Conservation (phyloP, 2,888 invertebrate species). For the Netelia virgata region DNA sequence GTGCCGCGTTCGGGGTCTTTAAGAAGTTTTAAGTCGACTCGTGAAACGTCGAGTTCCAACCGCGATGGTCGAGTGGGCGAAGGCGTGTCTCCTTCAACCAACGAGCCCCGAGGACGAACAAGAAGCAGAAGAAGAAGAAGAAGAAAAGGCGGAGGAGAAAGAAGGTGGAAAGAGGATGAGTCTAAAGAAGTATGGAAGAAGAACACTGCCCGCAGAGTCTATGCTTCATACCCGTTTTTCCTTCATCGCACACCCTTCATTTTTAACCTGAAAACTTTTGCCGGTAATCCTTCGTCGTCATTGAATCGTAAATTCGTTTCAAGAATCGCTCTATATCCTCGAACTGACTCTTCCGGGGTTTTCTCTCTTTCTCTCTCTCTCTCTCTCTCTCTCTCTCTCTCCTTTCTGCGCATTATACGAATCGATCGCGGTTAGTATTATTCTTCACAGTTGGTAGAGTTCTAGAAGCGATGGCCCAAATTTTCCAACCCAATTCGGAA, state of each 20-base stretch:
- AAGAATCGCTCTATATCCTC: slow-evolving; percentile 29
- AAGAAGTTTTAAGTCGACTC: slow-evolving; percentile 73
- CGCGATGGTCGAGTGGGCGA: slow-evolving; percentile 56
- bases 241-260: slow-evolving; percentile 49
- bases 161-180: slow-evolving; percentile 24
- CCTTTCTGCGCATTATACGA: slow-evolving; percentile 7
- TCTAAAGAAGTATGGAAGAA: slow-evolving; percentile 48
- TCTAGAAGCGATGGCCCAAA: slow-evolving; percentile 24
- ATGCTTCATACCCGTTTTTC: slow-evolving; percentile 51
- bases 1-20: slow-evolving; percentile 69
- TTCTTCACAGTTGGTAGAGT: neutral
- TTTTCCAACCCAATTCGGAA: slow-evolving; percentile 25
- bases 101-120: slow-evolving; percentile 18
- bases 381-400: neutral
- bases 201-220: slow-evolving; percentile 59
- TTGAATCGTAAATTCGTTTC: slow-evolving; percentile 64
- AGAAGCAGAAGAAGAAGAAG: slow-evolving; percentile 38
- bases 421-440: slow-evolving; percentile 14
- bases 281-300: slow-evolving; percentile 55
- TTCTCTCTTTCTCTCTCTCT: neutral
- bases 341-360: neutral
- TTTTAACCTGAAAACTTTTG: slow-evolving; percentile 60
- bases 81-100: slow-evolving; percentile 31
- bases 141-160: slow-evolving; percentile 19
- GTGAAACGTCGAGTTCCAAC: slow-evolving; percentile 57